Base-by-base conservation (phyloP, 2,888 invertebrate genomes). In the Rhagophthalmus giganteus region DNA sequence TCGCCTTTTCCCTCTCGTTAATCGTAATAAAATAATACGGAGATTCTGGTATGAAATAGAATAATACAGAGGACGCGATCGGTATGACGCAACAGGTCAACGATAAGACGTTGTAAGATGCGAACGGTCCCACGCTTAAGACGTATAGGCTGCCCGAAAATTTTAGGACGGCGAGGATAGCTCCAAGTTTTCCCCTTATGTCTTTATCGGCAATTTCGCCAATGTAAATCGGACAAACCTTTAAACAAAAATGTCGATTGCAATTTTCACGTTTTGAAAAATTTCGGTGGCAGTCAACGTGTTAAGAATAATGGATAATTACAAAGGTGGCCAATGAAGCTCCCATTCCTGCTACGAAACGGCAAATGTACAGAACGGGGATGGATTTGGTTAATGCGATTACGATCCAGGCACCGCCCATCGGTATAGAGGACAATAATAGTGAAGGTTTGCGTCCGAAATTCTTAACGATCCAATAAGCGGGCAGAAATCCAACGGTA, bases 281-380 rank as follows among this genome's bases (percentile, higher is more conserved):
- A n/a, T n/a, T n/a, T n/a, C n/a, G n/a, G n/a, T n/a, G n/a, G n/a
- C n/a, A n/a, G n/a, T n/a, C n/a, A n/a, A n/a, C n/a, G n/a, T n/a
- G n/a, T n/a, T n/a, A n/a, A n/a, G n/a, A n/a, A n/a, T n/a, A n/a
- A n/a, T n/a, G n/a, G n/a, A n/a, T 52, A 14, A 32, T 40, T 37
- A 49, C 27, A 30, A 30, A 31, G 10, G 40, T 33, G 1, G 88
- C 85, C 12, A 89, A 89, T 24, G 83, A 28, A 10, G 37, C 12
- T 3, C 83, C 13, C 85, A 86, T 65, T 24, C 89, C 90, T 2
- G 81, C 81, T 24, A 88, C 74, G 33, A 86, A 80, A 38, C 85
- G 75, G 0, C 83, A 84, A 0, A 77, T 71, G 58, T 81, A 79
- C 2, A 85, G 74, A 79, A 82, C 80, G 0, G 66, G 64, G 0